phyloP scores from a whole-genome alignment of 2,888 invertebrate species.

The Lycocerus yunnanus region DNA sequence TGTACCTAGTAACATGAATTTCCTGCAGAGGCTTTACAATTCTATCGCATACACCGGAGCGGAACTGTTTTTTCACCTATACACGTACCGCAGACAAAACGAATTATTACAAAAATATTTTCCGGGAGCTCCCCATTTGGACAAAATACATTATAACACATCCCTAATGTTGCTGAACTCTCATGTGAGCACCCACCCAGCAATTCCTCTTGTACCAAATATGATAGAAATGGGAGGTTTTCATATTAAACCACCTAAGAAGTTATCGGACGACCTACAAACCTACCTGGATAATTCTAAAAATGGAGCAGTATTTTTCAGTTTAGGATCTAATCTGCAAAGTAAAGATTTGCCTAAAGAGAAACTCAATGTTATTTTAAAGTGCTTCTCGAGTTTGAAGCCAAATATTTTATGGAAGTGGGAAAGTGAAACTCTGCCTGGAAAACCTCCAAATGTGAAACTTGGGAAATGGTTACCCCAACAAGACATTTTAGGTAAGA shows the following conservation, averaged over 20 bases:
- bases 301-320: slow-evolving; percentile 49
- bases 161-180: slow-evolving; percentile 35
- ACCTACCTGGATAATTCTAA: slow-evolving; percentile 44
- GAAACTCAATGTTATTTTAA: slow-evolving; percentile 40
- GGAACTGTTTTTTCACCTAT: slow-evolving; percentile 10
- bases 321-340: slow-evolving; percentile 48
- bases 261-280: slow-evolving; percentile 40
- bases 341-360: slow-evolving; percentile 41
- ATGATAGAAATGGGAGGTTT: slow-evolving; percentile 36
- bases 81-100: slow-evolving; percentile 26
- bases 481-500: slow-evolving; percentile 21
- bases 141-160: slow-evolving; percentile 30
- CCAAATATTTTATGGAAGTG: slow-evolving; percentile 52
- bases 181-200: slow-evolving; percentile 25
- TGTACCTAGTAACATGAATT: slow-evolving; percentile 7
- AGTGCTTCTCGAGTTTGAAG: slow-evolving; percentile 45
- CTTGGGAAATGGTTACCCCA: slow-evolving; percentile 26
- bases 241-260: slow-evolving; percentile 29
- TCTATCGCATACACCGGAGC: neutral
- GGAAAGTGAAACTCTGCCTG: slow-evolving; percentile 35
- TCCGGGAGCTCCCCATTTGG: slow-evolving; percentile 24
- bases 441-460: slow-evolving; percentile 16
- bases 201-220: slow-evolving; percentile 33
- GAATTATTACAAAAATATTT: slow-evolving; percentile 31
- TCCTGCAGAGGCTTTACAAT: slow-evolving; percentile 23